Base-by-base conservation (phyloP, 1,140 invertebrate genomes). In the Caerostris darwini region DNA sequence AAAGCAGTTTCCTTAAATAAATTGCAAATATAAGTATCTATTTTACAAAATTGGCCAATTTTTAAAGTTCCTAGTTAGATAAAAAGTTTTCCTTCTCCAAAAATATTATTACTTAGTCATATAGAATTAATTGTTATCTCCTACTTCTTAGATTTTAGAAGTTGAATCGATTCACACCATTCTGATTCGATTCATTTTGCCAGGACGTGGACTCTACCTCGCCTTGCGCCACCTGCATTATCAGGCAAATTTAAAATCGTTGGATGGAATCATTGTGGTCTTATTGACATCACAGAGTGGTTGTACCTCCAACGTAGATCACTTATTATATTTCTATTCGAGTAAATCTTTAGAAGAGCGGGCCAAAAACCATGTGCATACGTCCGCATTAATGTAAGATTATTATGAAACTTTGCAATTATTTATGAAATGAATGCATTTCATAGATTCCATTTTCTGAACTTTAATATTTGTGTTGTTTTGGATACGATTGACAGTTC, bases 181-280 rank as follows among this genome's bases (percentile, higher is more conserved):
- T 10, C 56, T 17, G 57, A 85, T 10, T 85, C 82, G 19, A 85
- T 85, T 85, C 54, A 85, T 57, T n/a, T n/a, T 8, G 7, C n/a
- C 54, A 54, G 6, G 12, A 50, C 71, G 8, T 12, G 50, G 50
- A 17, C 12, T 17, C 14, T 17, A 14, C n/a, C 61, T 17, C n/a
- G 61, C 12, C 12, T 34, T 34, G 34, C 3, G 7, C 3, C 12
- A 50, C 3, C 34, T 5, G 50, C 34, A 77, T 4, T 77, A 77
- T 77, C 71, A 77, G 71, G 50, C 71, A 53, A 77, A 77, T 53
- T 77, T 77, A 53, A 77, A 77, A 77, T 77, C 71, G 19, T 77
- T 77, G 71, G 71, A 34, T 77, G 50, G 71, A 77, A 77, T 77
- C 34, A 53, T 77, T 50, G 8, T 12, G 50, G 8, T 77, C 71